These are phyloP conservation scores for Steinernema hermaphroditum DNA, from an alignment of 2,888 invertebrate species.

Conservation along the genomic window DNA sequence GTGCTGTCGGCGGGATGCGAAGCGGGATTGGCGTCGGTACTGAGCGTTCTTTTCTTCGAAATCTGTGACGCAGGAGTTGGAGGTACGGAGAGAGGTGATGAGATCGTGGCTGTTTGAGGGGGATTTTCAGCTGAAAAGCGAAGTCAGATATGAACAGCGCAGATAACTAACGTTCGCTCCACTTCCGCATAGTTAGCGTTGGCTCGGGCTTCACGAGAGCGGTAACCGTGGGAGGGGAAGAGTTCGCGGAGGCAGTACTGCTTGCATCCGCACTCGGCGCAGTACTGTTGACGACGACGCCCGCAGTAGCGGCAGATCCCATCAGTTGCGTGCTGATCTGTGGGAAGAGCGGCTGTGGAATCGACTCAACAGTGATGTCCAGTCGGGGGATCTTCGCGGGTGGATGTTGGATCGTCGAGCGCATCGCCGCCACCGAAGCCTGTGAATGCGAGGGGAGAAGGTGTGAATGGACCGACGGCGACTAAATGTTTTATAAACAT, in stretches of 20 bases:
- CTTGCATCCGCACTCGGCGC: neutral
- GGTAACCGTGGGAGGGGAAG: neutral
- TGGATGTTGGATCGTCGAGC: slow-evolving; percentile 16
- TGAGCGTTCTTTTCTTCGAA: neutral
- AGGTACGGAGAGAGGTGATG: slow-evolving; percentile 21
- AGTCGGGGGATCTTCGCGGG: slow-evolving; percentile 15
- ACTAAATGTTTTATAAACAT: slow-evolving; percentile 27
- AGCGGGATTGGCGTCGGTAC: slow-evolving; percentile 12
- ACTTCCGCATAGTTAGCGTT: neutral
- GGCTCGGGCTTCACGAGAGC: slow-evolving; percentile 2
- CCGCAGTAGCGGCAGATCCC: neutral
- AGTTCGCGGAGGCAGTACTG: neutral
- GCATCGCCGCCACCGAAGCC: slow-evolving; percentile 17
- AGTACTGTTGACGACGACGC: slow-evolving; percentile 21
- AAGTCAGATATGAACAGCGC: neutral
- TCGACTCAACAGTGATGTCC: neutral
- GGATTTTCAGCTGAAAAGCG: neutral
- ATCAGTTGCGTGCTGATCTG: slow-evolving; percentile 27
- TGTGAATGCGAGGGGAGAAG: slow-evolving; percentile 13
- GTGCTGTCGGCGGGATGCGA: slow-evolving; percentile 61
- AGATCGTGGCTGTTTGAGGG: slow-evolving; percentile 18
- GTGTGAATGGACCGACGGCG: slow-evolving; percentile 9
- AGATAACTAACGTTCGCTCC: slow-evolving; percentile 11
- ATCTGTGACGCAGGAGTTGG: neutral
- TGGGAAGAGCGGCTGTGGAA: slow-evolving; percentile 22